phyloP scores from a whole-genome alignment of 2,888 invertebrate species.

The Meteorus cinctellus region DNA sequence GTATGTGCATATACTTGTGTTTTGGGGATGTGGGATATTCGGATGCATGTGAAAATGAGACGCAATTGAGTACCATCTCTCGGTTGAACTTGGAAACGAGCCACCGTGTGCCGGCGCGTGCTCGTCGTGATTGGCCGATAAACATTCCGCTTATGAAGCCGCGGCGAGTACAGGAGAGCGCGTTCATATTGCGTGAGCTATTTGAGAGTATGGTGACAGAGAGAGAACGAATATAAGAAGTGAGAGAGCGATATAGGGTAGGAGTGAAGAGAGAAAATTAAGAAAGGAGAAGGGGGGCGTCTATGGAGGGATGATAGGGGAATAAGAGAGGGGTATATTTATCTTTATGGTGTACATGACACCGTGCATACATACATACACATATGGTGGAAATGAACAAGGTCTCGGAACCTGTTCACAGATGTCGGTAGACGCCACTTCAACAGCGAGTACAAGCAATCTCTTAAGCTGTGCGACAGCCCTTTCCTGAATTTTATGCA shows the following conservation, averaged over 20 bases:
- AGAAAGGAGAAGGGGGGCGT: slow-evolving; percentile 19
- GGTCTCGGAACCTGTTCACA: slow-evolving; percentile 67
- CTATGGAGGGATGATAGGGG: background rate
- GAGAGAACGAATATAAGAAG: slow-evolving; percentile 2
- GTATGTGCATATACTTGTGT: background rate
- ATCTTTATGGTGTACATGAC: slow-evolving; percentile 31
- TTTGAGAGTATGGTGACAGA: background rate
- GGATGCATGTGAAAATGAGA: slow-evolving; percentile 6
- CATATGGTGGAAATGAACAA: slow-evolving; percentile 51
- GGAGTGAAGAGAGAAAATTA: slow-evolving; percentile 15
- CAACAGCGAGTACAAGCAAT: background rate
- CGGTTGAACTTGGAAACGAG: slow-evolving; percentile 65
- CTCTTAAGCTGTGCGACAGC: background rate
- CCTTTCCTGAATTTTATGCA: background rate
- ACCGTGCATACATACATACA: background rate
- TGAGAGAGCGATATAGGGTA: slow-evolving; percentile 40
- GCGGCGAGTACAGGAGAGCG: slow-evolving; percentile 43
- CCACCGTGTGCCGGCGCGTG: slow-evolving; percentile 53
- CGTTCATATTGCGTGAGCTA: slow-evolving; percentile 31
- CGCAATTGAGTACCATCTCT: slow-evolving; percentile 65
- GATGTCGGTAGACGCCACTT: slow-evolving; percentile 65
- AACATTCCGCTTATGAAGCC: slow-evolving; percentile 59
- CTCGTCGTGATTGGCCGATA: slow-evolving; percentile 65
- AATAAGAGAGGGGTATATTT: slow-evolving; percentile 19
- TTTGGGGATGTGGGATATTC: too few relatives aligned